Conservation (phyloP, 2,888 invertebrate species). For the Conops quadrifasciatus region DNA sequence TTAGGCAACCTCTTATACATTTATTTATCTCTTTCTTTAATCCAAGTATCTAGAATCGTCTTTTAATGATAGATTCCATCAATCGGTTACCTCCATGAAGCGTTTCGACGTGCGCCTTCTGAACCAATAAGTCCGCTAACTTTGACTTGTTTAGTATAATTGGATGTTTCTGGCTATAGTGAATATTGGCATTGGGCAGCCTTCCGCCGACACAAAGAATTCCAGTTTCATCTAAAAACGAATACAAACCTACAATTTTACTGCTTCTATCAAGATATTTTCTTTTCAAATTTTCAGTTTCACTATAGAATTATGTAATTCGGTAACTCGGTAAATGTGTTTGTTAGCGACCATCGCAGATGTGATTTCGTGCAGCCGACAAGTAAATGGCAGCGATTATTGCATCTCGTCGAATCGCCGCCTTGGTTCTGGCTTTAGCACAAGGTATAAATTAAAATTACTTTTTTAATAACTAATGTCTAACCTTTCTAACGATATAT, state of each 20-base stretch:
- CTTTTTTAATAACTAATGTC: too few species aligned
- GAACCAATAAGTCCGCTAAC: not conserved
- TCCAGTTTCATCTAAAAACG: slow-evolving; percentile 7
- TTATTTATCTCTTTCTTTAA: not conserved
- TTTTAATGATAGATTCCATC: not conserved
- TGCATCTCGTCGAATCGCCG: too few species aligned
- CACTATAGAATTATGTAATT: not conserved
- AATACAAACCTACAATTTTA: slow-evolving; percentile 1
- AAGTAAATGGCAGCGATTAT: too few species aligned
- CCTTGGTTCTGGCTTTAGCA: too few species aligned
- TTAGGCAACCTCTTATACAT: not conserved
- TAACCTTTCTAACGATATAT: too few species aligned
- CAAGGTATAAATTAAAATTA: too few species aligned
- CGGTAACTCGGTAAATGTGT: too few species aligned
- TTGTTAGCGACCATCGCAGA: too few species aligned
- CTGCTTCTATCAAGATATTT: not conserved
- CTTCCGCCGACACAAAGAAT: slow-evolving; percentile 22
- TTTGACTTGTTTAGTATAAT: slow-evolving; percentile 16
- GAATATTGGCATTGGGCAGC: slow-evolving; percentile 5
- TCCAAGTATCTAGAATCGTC: slow-evolving; percentile 21
- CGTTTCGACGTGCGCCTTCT: not conserved
- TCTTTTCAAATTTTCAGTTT: not conserved
- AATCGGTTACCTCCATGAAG: slow-evolving; percentile 10
- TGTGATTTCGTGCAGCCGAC: too few species aligned
- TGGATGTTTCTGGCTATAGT: slow-evolving; percentile 15